A percentile compares a stretch with the other conserved stretches of the same genome.
Evolutionary conservation across 2,113 vertebrate species (phyloP).

Genomic region (Promerops cafer): DNA sequence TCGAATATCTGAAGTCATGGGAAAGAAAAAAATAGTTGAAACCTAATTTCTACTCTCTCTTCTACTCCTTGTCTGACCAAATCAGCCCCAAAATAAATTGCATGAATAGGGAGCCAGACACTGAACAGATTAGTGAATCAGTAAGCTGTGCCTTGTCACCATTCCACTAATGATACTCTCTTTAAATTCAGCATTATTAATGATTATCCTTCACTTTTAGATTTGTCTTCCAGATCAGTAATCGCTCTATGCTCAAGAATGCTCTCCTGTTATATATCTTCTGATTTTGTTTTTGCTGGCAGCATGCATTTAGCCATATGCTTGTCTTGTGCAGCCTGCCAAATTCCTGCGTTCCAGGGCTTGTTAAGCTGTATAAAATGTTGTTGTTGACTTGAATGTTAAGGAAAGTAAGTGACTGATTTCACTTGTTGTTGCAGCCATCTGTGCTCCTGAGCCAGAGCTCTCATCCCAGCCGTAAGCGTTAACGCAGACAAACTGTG

Average conservation of each 20-base stretch:
- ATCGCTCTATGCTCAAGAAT: neutral
- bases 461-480: neutral
- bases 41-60: neutral
- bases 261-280: conserved; percentile 32
- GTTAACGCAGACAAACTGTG: neutral
- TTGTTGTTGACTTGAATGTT: conserved; percentile 64
- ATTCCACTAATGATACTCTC: neutral
- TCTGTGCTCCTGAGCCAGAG: conserved; percentile 17
- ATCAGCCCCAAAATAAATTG: conserved; percentile 43
- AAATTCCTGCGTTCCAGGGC: conserved; percentile 55
- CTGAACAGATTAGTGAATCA: neutral
- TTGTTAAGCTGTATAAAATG: conserved; percentile 60
- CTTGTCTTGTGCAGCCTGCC: conserved; percentile 44
- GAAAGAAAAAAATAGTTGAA: neutral
- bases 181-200: conserved; percentile 32
- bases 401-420: conserved; percentile 59
- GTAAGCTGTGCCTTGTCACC: conserved; percentile 8
- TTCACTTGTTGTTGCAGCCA: conserved; percentile 55
- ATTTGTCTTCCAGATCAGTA: conserved; percentile 6
- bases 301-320: conserved; percentile 63
- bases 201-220: neutral
- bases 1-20: neutral
- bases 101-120: neutral
- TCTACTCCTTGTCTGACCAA: neutral
- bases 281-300: conserved; percentile 65